Evolutionary conservation across 2,888 invertebrate genomes (phyloP).

Genomic region (Lasioglossum vierecki): DNA sequence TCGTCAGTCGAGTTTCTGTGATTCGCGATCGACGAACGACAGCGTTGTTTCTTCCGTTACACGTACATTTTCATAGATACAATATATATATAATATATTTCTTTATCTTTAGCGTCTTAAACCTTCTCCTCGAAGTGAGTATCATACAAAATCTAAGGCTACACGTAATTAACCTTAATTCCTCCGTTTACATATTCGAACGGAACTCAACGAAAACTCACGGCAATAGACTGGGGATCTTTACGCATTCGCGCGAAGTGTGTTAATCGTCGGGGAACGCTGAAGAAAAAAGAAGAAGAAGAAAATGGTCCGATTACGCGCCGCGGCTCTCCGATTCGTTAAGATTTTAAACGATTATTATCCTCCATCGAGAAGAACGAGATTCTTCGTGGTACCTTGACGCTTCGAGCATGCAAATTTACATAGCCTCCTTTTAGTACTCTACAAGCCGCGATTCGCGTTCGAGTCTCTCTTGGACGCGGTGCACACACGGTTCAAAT

Average conservation of each 20-base stretch:
- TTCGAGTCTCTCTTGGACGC: not conserved
- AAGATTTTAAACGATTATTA: not conserved
- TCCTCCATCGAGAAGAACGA: not conserved
- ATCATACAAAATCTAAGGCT: slow-evolving; percentile 77
- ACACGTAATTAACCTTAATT: slow-evolving; percentile 68
- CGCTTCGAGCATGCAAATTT: not conserved
- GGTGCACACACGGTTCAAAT: not conserved
- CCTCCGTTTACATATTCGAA: slow-evolving; percentile 62
- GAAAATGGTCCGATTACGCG: not conserved
- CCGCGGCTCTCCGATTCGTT: not conserved
- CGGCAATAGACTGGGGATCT: not conserved
- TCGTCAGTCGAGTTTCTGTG: slow-evolving; percentile 7
- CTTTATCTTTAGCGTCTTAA: slow-evolving; percentile 58
- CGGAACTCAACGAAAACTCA: slow-evolving; percentile 36
- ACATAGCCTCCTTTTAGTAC: not conserved
- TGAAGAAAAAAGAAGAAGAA: no score
- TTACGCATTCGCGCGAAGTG: not conserved
- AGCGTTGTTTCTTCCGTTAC: slow-evolving; percentile 55
- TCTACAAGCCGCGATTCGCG: not conserved
- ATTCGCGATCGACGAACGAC: slow-evolving; percentile 37
- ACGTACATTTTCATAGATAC: slow-evolving; percentile 53
- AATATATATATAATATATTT: slow-evolving; percentile 54
- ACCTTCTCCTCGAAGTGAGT: slow-evolving; percentile 63
- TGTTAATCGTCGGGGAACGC: not conserved
- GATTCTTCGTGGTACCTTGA: not conserved